Percentiles rank a stretch among this genome's conserved stretches.
These are phyloP conservation scores for Pseudomyrmex dendroicus DNA, from an alignment of 1,140 invertebrate genomes.

Conservation along the genomic window DNA sequence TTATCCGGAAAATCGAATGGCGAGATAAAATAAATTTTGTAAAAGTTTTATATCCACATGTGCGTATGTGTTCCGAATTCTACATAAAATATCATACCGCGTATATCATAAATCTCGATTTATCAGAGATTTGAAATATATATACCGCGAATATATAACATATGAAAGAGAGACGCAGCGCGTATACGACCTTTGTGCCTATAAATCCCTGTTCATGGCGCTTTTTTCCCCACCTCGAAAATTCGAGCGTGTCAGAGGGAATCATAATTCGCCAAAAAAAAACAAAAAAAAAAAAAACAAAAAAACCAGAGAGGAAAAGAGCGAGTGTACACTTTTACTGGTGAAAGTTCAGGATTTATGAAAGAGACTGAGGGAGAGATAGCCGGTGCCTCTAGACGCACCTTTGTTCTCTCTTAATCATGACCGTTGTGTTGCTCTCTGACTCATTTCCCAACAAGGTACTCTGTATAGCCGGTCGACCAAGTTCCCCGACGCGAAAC, in stretches of 20 bases:
- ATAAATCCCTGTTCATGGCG: neutral
- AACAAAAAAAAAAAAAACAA: too few relatives aligned
- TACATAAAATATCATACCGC: too few relatives aligned
- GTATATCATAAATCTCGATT: neutral
- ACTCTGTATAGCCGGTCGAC: constrained; percentile 5
- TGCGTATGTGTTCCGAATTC: neutral
- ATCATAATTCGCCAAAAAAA: neutral
- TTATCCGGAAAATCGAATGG: too few relatives aligned
- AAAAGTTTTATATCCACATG: too few relatives aligned
- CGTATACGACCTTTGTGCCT: neutral
- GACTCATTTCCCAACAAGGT: constrained; percentile 44
- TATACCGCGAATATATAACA: neutral
- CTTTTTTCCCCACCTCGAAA: neutral
- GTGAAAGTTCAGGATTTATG: constrained; percentile 30
- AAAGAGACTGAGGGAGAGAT: constrained; percentile 23
- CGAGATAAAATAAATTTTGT: too few relatives aligned
- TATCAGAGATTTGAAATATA: neutral
- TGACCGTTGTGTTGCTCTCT: constrained; percentile 41
- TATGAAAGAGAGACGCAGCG: neutral
- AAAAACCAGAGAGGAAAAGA: neutral
- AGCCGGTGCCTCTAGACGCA: constrained; percentile 12
- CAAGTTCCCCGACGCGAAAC: constrained; percentile 49
- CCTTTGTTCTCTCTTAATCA: constrained; percentile 65
- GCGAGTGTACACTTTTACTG: neutral
- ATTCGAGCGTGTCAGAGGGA: neutral